Percentiles rank a stretch among this genome's conserved stretches.
Evolutionary conservation across 2,888 invertebrate species (phyloP).

Genomic region (Yponomeuta sedellus): DNA sequence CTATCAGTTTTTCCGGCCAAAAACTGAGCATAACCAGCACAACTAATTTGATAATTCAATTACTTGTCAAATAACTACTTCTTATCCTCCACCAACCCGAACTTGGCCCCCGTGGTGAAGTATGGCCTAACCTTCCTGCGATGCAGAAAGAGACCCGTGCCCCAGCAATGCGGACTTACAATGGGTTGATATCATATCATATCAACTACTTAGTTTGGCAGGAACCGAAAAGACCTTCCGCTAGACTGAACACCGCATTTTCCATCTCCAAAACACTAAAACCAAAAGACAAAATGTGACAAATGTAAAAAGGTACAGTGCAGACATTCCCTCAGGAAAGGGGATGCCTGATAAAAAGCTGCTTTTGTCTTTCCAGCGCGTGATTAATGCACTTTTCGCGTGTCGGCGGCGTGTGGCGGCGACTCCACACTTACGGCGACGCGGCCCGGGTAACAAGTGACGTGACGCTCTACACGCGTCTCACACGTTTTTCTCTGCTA

Average conservation of each 20-base stretch:
- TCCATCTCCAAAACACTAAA: not conserved
- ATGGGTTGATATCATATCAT: too few species aligned
- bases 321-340: conserved; percentile 37
- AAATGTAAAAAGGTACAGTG: conserved; percentile 37
- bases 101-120: too few species aligned
- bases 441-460: not conserved
- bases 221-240: too few species aligned
- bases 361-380: conserved; percentile 43
- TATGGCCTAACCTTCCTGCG: too few species aligned
- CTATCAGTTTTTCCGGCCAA: too few species aligned
- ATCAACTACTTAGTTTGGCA: too few species aligned
- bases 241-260: not conserved
- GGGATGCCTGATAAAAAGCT: conserved; percentile 44
- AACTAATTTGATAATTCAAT: too few species aligned
- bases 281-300: conserved; percentile 35
- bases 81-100: too few species aligned
- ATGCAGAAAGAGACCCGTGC: too few species aligned
- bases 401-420: conserved; percentile 36
- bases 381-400: conserved; percentile 60
- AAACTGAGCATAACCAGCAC: too few species aligned
- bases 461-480: not conserved
- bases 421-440: not conserved
- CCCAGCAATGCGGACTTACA: too few species aligned
- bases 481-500: not conserved
- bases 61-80: too few species aligned